phyloP scores from a whole-genome alignment of 2,888 invertebrate species.

The Eupithecia pulchellata region DNA sequence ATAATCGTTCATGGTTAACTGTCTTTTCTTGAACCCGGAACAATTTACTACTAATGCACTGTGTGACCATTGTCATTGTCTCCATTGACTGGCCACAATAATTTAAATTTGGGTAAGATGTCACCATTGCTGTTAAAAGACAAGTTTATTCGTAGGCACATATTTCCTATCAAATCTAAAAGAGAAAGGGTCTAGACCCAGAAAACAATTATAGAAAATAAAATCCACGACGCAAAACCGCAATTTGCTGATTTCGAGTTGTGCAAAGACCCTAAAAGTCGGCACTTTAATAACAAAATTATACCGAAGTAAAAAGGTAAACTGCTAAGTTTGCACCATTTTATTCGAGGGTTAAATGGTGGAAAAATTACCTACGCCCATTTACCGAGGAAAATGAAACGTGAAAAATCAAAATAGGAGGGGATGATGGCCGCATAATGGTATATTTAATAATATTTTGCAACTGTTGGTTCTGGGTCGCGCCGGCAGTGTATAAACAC shows the following conservation, averaged over 20 bases:
- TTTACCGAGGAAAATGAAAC: constrained; percentile 39
- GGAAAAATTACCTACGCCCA: constrained; percentile 41
- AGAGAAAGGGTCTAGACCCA: neutral
- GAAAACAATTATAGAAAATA: constrained; percentile 3
- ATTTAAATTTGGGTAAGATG: neutral
- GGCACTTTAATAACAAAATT: constrained; percentile 50
- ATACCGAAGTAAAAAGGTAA: constrained; percentile 44
- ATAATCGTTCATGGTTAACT: neutral
- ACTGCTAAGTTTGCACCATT: constrained; percentile 46
- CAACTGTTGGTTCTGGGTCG: constrained; percentile 21
- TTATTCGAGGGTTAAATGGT: constrained; percentile 43
- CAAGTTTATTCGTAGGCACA: neutral
- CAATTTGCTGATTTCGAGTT: constrained; percentile 11
- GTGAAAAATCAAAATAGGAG: constrained; percentile 41
- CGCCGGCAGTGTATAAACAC: constrained; percentile 24
- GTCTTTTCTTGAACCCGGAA: constrained; percentile 7
- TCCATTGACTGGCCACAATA: neutral
- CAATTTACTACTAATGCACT: neutral
- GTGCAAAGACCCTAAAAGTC: constrained; percentile 30
- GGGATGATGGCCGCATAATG: constrained; percentile 21
- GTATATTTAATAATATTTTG: constrained; percentile 27
- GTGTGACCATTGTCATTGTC: neutral
- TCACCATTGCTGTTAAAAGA: neutral
- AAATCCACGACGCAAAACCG: constrained; percentile 2
- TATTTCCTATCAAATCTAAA: neutral